Conservation (phyloP, 2,113 vertebrate genomes). For the Geothlypis trichas region DNA sequence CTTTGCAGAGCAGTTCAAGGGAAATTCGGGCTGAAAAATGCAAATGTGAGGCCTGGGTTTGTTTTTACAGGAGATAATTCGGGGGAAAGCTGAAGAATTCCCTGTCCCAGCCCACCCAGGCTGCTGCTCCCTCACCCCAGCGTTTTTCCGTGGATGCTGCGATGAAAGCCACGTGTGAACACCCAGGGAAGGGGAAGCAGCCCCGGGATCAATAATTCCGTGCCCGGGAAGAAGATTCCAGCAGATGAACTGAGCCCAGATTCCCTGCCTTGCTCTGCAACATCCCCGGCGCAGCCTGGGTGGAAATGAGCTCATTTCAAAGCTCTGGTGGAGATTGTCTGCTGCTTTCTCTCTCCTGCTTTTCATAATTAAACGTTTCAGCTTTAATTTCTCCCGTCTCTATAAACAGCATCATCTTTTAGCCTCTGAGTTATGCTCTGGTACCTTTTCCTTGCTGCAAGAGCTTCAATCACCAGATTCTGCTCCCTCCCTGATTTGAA, state of each 20-base stretch:
- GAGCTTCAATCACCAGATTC: accelerated
- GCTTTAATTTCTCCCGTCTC: neutral
- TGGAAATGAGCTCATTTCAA: neutral
- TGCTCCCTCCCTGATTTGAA: neutral
- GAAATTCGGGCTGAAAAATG: slow-evolving; percentile 32
- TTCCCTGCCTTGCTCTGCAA: neutral
- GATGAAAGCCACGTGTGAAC: neutral
- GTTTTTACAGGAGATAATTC: accelerated
- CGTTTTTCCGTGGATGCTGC: accelerated
- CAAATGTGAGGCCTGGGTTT: neutral
- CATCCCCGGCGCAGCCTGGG: neutral
- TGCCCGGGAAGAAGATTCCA: neutral
- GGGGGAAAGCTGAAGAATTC: neutral
- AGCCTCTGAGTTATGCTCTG: neutral
- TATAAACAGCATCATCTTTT: neutral
- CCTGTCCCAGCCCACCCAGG: neutral
- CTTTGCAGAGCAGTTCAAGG: neutral
- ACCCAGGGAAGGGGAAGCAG: accelerated
- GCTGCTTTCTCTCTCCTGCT: neutral
- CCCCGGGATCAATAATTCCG: neutral
- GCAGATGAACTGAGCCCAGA: neutral
- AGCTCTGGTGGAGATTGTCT: neutral
- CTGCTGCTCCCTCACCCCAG: neutral
- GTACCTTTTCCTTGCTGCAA: neutral
- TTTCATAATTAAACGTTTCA: neutral